These are phyloP conservation scores for Phengaris arion DNA, from an alignment of 2,888 invertebrate genomes.

Conservation along the genomic window DNA sequence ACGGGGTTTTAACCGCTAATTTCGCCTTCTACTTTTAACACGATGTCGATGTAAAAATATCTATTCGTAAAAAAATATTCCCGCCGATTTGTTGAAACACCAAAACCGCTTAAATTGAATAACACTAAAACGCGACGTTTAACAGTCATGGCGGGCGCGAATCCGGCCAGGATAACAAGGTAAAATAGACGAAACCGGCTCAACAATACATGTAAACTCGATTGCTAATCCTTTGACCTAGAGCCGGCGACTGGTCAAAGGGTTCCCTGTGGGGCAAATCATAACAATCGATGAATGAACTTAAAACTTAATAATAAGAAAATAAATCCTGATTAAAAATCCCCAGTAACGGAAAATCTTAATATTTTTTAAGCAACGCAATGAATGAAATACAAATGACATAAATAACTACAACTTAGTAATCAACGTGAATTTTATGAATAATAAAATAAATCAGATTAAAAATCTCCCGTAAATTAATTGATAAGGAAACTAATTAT, in stretches of 20 bases:
- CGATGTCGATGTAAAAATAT: constrained; percentile 18
- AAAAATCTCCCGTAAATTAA: too few relatives aligned
- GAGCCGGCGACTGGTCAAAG: constrained; percentile 17
- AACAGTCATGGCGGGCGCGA: constrained; percentile 17
- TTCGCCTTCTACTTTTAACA: constrained; percentile 24
- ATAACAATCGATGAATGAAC: neutral
- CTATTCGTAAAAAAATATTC: constrained; percentile 20
- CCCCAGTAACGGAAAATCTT: neutral
- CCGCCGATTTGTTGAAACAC: constrained; percentile 20
- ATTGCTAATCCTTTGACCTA: constrained; percentile 6
- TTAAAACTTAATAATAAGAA: neutral
- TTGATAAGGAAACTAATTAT: neutral
- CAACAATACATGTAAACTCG: neutral
- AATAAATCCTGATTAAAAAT: neutral
- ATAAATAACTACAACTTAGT: neutral
- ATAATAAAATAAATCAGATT: too few relatives aligned
- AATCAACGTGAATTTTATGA: too few relatives aligned
- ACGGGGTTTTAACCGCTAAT: constrained; percentile 15
- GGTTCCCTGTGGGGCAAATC: constrained; percentile 1
- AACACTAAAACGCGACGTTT: constrained; percentile 11
- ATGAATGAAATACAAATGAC: neutral
- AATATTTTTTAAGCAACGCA: neutral
- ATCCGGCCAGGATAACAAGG: constrained; percentile 22
- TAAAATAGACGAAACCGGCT: constrained; percentile 12
- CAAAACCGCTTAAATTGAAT: constrained; percentile 15